Conservation (phyloP, 30 jellyfish, hydroid and myxozoan genomes). For the Cassiopea xamachana region DNA sequence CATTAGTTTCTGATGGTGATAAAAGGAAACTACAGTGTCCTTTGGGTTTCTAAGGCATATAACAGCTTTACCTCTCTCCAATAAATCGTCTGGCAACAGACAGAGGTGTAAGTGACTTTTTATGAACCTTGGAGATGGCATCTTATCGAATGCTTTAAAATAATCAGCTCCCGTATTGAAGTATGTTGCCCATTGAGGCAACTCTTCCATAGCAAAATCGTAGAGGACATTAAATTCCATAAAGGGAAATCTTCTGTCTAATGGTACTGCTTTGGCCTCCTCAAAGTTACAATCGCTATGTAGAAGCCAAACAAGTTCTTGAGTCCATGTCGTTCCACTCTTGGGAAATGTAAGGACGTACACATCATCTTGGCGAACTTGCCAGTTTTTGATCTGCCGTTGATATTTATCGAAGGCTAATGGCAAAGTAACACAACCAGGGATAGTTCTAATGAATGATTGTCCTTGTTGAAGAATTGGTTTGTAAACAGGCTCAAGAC, state of each 20-base stretch:
- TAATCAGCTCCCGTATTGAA: not conserved
- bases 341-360: conserved; percentile 25
- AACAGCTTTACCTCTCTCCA: conserved; percentile 21
- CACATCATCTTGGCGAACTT: conserved; percentile 11
- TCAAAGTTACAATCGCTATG: conserved; percentile 20
- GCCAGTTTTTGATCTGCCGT: not conserved
- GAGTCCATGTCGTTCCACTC: conserved; percentile 55
- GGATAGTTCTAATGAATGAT: not conserved
- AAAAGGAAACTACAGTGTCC: conserved; percentile 38
- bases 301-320: conserved; percentile 46
- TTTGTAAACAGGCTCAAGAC: not conserved
- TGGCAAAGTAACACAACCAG: not conserved
- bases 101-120: conserved; percentile 26
- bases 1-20: conserved; percentile 13
- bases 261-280: not conserved
- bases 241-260: not conserved
- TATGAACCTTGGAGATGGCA: not conserved
- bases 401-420: not conserved
- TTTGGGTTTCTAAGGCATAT: conserved; percentile 39
- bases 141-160: not conserved
- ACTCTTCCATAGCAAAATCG: not conserved
- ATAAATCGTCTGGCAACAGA: conserved; percentile 16
- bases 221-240: not conserved
- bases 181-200: not conserved
- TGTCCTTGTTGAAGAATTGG: not conserved